Conservation (phyloP, 2,797 vertebrate genomes). For the Oreochromis mossambicus region DNA sequence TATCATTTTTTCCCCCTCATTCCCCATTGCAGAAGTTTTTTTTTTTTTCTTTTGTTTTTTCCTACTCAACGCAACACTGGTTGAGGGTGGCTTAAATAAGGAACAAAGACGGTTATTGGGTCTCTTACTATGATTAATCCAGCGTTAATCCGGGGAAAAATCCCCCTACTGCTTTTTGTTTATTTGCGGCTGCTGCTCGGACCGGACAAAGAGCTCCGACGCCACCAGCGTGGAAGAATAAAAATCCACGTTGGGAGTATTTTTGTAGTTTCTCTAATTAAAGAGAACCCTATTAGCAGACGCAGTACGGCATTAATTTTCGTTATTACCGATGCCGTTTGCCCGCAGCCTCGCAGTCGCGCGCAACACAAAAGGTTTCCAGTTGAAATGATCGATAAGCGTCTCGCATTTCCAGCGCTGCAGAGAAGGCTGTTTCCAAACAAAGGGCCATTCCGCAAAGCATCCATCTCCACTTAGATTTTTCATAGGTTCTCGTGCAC, state of each 20-base stretch:
- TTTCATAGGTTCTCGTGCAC: constrained; percentile 13
- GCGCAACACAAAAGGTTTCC: constrained; percentile 72
- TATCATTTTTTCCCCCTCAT: constrained; percentile 27
- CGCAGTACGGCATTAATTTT: not conserved
- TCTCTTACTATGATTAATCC: constrained; percentile 74
- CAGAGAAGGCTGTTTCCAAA: constrained; percentile 70
- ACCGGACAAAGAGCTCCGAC: constrained; percentile 77
- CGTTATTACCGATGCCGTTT: constrained; percentile 7
- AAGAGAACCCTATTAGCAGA: not conserved
- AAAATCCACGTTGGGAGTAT: constrained; percentile 10
- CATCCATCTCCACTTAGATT: constrained; percentile 27
- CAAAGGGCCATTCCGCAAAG: constrained; percentile 74
- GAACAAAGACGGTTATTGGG: constrained; percentile 68
- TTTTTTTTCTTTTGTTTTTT: constrained; percentile 42
- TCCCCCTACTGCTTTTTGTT: constrained; percentile 72
- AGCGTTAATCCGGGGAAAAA: constrained; percentile 61
- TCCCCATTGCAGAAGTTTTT: constrained; percentile 42
- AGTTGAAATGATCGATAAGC: constrained; percentile 74
- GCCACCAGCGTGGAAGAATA: constrained; percentile 36
- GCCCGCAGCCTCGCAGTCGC: not conserved
- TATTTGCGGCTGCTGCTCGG: constrained; percentile 65
- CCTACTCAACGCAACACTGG: constrained; percentile 11
- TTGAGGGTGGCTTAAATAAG: constrained; percentile 19
- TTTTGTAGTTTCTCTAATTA: not conserved
- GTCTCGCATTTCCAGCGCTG: constrained; percentile 71